Evolutionary conservation across 1,140 invertebrate species (phyloP), one percentile per base, ranked within the genome.

Genomic region (Temnothorax nylanderi): DNA sequence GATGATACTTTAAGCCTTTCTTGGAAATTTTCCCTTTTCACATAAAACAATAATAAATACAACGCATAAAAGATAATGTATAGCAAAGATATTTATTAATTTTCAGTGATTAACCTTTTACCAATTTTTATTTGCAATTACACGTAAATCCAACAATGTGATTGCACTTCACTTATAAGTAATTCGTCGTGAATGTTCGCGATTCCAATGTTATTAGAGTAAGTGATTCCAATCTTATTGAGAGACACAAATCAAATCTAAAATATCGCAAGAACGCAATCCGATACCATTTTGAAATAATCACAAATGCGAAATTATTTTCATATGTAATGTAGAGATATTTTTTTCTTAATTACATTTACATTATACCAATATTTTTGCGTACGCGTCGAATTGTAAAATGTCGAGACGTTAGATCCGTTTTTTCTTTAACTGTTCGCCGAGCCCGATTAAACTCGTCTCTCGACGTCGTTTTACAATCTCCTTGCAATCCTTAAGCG

Each of bases 381-480:
- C 4, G 6, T 37, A 74, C 7, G 37, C 7, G 44, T 26, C 41
- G 11, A 60, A 77, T 16, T 64, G 5, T 13, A 49, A 78, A 78
- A 64, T 67, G 4, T 51, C 2, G 16, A 37, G 32, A 32, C 7
- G 16, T 64, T 76, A 44, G 65, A 16, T 82, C 26, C 16, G 37
- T 60, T 32, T 51, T 4, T 11, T 37, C 18, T 64, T 65, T 41
- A 3, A 58, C 4, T 21, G 34, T 8, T 72, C 54, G 10, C 54
- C 18, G 26, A 82, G 26, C 34, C 10, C 11, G 26, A 74, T 82
- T 74, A 60, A 84, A 62, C 18, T 56, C 67, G 10, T 34, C 26
- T 26, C 26, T 26, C 62, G 11, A 1, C 49, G 32, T 10, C 37
- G 3, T 72, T 82, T 58, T 47, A 75, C 41, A 56, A 69, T 26